Percentiles rank a stretch among this genome's conserved stretches.
Conservation (phyloP, 92 coral and sea anemone species). For the Galaxea fascicularis region DNA sequence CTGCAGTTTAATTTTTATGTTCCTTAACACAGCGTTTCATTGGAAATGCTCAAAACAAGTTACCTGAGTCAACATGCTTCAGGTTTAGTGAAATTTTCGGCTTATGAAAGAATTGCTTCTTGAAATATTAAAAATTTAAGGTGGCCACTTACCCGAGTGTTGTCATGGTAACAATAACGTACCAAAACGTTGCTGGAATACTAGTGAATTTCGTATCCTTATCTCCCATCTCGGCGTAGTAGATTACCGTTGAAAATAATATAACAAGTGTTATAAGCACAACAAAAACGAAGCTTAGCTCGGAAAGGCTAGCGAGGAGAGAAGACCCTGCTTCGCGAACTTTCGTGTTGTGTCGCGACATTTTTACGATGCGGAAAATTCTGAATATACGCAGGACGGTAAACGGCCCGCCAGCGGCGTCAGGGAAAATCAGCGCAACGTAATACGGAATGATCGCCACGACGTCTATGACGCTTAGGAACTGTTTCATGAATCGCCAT, state of each 20-base stretch:
- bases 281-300: constrained; percentile 87
- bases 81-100: neutral
- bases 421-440: constrained; percentile 76
- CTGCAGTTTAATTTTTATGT: no score
- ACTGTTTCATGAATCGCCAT: constrained; percentile 84
- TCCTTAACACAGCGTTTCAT: neutral
- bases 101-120: neutral
- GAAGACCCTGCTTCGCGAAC: constrained; percentile 90
- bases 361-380: constrained; percentile 94
- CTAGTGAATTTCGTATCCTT: constrained; percentile 73
- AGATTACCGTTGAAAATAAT: constrained; percentile 90
- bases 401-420: constrained; percentile 84
- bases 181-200: constrained; percentile 97
- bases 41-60: no score
- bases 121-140: neutral
- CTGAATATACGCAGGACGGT: constrained; percentile 91
- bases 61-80: no score
- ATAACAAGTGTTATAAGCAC: constrained; percentile 82
- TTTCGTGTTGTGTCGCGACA: constrained; percentile 92
- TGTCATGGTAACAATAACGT: constrained; percentile 99
- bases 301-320: constrained; percentile 88
- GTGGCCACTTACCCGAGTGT: constrained; percentile 90
- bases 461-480: constrained; percentile 91
- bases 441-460: constrained; percentile 93
- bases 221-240: constrained; percentile 84